Conservation (phyloP, 2,797 vertebrate species). For the Dendrocincla tyrannina region DNA sequence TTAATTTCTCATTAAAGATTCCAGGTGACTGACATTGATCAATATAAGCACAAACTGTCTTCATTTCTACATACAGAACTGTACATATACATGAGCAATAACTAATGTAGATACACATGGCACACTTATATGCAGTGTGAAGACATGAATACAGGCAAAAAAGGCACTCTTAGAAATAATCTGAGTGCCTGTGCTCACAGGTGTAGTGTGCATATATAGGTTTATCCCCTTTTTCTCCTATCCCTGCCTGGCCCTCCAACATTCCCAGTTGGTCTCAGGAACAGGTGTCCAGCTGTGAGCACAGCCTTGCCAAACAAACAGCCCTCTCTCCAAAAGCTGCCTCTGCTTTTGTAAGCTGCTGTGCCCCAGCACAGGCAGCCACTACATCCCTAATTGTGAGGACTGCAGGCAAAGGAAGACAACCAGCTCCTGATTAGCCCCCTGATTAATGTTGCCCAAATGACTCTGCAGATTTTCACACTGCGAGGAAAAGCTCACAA, state of each 20-base stretch:
- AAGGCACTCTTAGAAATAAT: neutral
- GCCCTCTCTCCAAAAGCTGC: neutral
- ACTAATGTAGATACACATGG: neutral
- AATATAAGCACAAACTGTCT: neutral
- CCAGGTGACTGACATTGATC: neutral
- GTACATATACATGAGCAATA: neutral
- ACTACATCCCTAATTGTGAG: neutral
- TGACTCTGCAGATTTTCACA: neutral
- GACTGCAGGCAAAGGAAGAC: neutral
- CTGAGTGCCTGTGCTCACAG: neutral
- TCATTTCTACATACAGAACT: neutral
- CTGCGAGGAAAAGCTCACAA: neutral
- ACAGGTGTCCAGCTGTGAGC: neutral
- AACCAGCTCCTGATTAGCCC: neutral
- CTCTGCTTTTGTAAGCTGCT: neutral
- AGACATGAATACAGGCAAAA: neutral
- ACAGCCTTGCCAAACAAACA: neutral
- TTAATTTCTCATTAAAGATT: neutral
- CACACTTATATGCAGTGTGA: neutral
- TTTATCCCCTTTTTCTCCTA: neutral
- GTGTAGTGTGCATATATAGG: neutral
- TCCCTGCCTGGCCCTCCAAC: neutral
- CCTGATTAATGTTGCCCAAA: neutral
- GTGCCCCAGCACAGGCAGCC: neutral
- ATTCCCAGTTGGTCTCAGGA: neutral